These are phyloP conservation scores for Platyscapa corneri DNA, from an alignment of 1,140 invertebrate species.

Conservation along the genomic window DNA sequence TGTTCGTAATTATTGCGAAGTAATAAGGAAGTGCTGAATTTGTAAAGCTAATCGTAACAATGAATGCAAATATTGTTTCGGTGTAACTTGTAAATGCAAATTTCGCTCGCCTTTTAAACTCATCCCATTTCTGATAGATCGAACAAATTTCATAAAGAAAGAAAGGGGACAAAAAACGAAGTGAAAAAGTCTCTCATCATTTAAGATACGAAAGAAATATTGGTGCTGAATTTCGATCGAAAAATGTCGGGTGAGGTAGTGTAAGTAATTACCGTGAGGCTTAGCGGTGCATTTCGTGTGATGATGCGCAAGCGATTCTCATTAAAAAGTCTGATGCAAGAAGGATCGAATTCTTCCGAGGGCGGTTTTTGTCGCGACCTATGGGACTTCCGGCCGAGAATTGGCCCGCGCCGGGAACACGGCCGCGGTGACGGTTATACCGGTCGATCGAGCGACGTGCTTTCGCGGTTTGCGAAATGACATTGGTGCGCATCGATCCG, in stretches of 20 bases:
- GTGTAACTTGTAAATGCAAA: neutral
- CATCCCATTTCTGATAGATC: neutral
- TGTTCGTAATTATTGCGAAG: neutral
- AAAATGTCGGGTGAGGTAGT: neutral
- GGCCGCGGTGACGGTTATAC: neutral
- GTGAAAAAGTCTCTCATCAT: neutral
- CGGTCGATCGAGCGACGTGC: neutral
- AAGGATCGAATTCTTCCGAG: constrained; percentile 15
- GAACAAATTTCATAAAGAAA: neutral
- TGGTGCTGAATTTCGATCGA: neutral
- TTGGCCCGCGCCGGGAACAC: neutral
- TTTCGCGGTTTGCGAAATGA: constrained; percentile 44
- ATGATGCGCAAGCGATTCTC: constrained; percentile 3
- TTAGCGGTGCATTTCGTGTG: neutral
- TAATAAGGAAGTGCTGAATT: neutral
- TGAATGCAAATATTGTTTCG: neutral
- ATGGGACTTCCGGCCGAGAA: constrained; percentile 13
- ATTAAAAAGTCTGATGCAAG: constrained; percentile 12
- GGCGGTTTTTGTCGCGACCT: neutral
- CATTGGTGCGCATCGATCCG: constrained; percentile 58
- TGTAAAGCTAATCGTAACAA: neutral
- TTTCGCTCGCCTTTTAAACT: neutral
- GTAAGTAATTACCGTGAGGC: neutral
- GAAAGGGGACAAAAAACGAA: too few relatives aligned
- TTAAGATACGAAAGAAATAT: neutral